Conservation (phyloP, 2,888 invertebrate species). For the Choristoneura rosaceana region DNA sequence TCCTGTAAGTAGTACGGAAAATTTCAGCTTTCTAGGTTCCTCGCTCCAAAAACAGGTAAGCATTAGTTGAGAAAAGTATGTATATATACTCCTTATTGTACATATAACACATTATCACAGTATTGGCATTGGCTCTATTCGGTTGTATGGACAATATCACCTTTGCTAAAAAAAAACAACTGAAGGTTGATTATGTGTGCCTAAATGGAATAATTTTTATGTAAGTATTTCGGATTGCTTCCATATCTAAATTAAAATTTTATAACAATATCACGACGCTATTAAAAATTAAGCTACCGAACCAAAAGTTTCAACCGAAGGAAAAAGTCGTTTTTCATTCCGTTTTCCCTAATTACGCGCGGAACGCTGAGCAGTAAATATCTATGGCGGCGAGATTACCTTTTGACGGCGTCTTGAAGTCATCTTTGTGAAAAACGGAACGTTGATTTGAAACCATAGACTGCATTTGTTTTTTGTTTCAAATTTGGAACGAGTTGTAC, state of each 20-base stretch:
- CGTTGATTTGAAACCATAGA: slow-evolving; percentile 24
- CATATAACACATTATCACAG: too few species aligned
- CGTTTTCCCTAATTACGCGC: slow-evolving; percentile 33
- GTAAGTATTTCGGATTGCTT: too few species aligned
- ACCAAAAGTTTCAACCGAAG: slow-evolving; percentile 44
- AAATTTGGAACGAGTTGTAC: slow-evolving; percentile 27
- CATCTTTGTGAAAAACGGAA: slow-evolving; percentile 20
- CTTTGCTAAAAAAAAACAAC: neutral
- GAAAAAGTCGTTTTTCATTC: slow-evolving; percentile 48
- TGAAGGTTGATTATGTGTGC: neutral
- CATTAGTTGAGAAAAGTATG: too few species aligned
- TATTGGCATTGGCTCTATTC: too few species aligned
- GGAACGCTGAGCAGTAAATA: slow-evolving; percentile 29
- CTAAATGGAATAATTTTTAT: too few species aligned
- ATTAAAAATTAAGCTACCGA: slow-evolving; percentile 3
- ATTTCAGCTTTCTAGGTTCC: too few species aligned
- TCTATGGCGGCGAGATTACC: slow-evolving; percentile 53
- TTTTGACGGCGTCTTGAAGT: slow-evolving; percentile 65
- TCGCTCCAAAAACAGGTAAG: too few species aligned
- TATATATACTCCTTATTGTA: too few species aligned
- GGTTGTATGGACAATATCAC: neutral
- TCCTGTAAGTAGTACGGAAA: too few species aligned
- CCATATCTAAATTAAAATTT: too few species aligned
- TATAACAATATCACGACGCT: neutral
- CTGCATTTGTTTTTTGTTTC: slow-evolving; percentile 18